Evolutionary conservation across 2,888 invertebrate species (phyloP).

Genomic region (Caenorhabditis sp.): DNA sequence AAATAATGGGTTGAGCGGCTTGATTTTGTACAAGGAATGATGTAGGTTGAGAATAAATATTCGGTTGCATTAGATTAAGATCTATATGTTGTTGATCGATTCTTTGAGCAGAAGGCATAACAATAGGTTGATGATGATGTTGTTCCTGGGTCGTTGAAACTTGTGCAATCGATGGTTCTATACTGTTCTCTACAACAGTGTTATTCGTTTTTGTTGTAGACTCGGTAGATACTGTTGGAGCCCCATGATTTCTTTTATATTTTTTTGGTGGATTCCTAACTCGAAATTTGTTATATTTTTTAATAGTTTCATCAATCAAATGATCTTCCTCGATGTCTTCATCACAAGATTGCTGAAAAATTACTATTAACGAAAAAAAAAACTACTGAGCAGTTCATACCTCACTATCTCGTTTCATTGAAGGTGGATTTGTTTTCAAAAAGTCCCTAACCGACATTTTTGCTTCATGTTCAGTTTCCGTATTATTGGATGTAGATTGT

Average conservation of each 20-base stretch:
- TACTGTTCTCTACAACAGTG: neutral
- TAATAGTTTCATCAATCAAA: conserved; percentile 11
- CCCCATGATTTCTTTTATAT: neutral
- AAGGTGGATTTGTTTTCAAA: conserved; percentile 21
- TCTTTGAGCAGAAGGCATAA: neutral
- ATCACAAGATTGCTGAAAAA: conserved; percentile 4
- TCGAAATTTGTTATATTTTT: conserved; percentile 30
- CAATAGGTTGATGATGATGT: neutral
- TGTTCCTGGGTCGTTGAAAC: neutral
- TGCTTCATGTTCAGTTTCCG: conserved; percentile 2
- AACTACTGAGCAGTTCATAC: neutral
- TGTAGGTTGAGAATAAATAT: neutral
- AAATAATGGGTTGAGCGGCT: neutral
- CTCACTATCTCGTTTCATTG: conserved; percentile 19
- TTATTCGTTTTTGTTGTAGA: neutral
- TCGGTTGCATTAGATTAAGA: neutral
- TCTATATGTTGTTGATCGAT: neutral
- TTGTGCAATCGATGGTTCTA: neutral
- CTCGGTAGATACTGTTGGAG: conserved; percentile 23
- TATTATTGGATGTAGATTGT: neutral
- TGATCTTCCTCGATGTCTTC: conserved; percentile 17
- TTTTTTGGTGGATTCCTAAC: conserved; percentile 31
- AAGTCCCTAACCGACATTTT: conserved; percentile 32
- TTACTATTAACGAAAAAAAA: neutral
- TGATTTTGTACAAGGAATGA: neutral